These are phyloP conservation scores for Siphamia tubifer DNA, from an alignment of 2,113 vertebrate species.

Conservation along the genomic window DNA sequence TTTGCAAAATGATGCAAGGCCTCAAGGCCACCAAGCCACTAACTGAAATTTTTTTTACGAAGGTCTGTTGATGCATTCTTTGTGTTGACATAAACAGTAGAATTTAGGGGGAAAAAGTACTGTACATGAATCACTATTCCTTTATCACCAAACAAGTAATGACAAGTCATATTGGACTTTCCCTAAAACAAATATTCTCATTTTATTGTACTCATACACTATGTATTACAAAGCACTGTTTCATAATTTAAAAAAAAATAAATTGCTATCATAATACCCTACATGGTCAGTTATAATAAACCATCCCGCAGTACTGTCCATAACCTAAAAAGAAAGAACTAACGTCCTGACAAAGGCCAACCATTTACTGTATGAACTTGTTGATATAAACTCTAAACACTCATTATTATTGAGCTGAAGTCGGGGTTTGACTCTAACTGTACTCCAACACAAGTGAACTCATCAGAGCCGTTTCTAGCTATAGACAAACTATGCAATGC, in stretches of 20 bases:
- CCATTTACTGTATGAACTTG: background rate
- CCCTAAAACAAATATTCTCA: too few species aligned
- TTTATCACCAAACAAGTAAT: too few species aligned
- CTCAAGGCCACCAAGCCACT: constrained; percentile 37
- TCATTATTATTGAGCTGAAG: background rate
- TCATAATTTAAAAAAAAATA: background rate
- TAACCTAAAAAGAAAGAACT: background rate
- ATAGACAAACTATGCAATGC: too few species aligned
- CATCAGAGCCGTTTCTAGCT: too few species aligned
- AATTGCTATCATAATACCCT: background rate
- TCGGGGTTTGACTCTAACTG: background rate
- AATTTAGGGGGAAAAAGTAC: too few species aligned
- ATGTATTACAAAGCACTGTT: background rate
- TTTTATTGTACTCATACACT: too few species aligned
- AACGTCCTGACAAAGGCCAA: background rate
- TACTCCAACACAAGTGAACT: background rate
- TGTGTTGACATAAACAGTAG: background rate
- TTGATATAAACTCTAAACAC: background rate
- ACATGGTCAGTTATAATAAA: background rate
- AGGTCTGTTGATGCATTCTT: constrained; percentile 6
- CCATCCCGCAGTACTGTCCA: background rate
- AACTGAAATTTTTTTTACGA: constrained; percentile 7
- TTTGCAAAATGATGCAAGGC: constrained; percentile 30
- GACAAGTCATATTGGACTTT: background rate
- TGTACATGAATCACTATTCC: too few species aligned